A percentile compares a stretch with the other conserved stretches of the same genome.
These are phyloP conservation scores for Priocnemis perturbator DNA, from an alignment of 2,888 invertebrate species.

Conservation along the genomic window DNA sequence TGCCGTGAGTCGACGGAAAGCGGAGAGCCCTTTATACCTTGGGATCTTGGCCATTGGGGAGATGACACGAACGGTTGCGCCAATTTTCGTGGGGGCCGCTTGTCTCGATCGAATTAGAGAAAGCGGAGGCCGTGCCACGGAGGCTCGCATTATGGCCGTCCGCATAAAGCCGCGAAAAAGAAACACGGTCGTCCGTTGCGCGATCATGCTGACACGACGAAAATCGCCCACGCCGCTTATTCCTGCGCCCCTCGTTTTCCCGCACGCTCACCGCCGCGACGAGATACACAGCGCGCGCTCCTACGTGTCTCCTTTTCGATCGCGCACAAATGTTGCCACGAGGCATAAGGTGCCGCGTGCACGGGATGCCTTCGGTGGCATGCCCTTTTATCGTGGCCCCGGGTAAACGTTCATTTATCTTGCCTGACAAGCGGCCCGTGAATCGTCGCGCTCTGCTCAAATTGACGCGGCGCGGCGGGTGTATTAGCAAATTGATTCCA, in stretches of 20 bases:
- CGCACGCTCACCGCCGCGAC: not conserved
- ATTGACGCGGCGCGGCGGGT: not conserved
- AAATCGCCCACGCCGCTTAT: slow-evolving; percentile 24
- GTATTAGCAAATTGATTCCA: slow-evolving; percentile 11
- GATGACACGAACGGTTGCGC: slow-evolving; percentile 8
- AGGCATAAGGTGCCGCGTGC: slow-evolving; percentile 14
- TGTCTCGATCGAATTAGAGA: slow-evolving; percentile 49
- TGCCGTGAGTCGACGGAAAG: slow-evolving; percentile 31
- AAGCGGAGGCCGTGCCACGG: slow-evolving; percentile 18
- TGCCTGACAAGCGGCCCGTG: slow-evolving; percentile 15
- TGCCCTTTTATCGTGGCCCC: not conserved
- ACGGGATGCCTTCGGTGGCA: slow-evolving; percentile 9
- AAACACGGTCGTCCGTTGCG: slow-evolving; percentile 17
- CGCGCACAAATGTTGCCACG: slow-evolving; percentile 44
- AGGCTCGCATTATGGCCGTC: not conserved
- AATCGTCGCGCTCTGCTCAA: slow-evolving; percentile 34
- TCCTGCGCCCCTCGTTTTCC: slow-evolving; percentile 1
- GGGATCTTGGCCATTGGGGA: too few relatives aligned
- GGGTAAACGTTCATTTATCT: slow-evolving; percentile 10
- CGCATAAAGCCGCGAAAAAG: not conserved
- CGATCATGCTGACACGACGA: slow-evolving; percentile 55
- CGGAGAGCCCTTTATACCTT: not conserved
- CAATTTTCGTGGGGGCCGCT: slow-evolving; percentile 34
- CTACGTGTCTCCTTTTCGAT: slow-evolving; percentile 23
- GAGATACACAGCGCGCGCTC: slow-evolving; percentile 30